A percentile compares a stretch with the other conserved stretches of the same genome.
Evolutionary conservation across 1,140 invertebrate genomes (phyloP).

Genomic region (Drosophila neocordata): DNA sequence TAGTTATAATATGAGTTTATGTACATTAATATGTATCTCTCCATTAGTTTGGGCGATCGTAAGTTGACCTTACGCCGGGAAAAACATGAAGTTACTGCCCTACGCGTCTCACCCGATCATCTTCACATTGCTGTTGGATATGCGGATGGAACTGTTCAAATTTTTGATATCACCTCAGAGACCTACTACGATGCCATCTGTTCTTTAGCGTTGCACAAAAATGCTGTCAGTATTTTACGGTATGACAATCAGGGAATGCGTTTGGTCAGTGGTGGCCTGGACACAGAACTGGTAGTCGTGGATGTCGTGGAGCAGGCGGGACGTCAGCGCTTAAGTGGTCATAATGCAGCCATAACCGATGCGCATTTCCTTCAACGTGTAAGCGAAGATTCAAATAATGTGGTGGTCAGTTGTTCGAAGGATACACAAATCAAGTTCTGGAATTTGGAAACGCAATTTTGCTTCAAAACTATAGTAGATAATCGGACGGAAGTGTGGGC

Average conservation of each 20-base stretch:
- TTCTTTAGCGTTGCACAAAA: constrained; percentile 94
- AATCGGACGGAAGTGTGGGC: constrained; percentile 93
- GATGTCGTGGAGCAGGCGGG: constrained; percentile 96
- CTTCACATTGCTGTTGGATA: constrained; percentile 95
- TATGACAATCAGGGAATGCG: constrained; percentile 86
- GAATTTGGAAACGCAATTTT: constrained; percentile 97
- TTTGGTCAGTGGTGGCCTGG: constrained; percentile 83
- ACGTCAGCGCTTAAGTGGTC: constrained; percentile 93
- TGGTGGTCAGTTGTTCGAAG: constrained; percentile 95
- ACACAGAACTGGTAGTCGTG: constrained; percentile 97
- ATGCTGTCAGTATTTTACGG: constrained; percentile 90
- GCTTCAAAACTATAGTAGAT: constrained; percentile 95
- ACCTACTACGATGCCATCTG: constrained; percentile 85
- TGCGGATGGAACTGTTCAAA: constrained; percentile 92
- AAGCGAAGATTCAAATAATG: constrained; percentile 82
- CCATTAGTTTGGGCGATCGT: constrained; percentile 90
- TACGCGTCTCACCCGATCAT: constrained; percentile 89
- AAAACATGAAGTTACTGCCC: constrained; percentile 89
- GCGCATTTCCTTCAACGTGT: constrained; percentile 89
- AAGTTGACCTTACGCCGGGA: constrained; percentile 90
- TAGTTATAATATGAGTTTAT: neutral
- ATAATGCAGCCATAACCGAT: constrained; percentile 96
- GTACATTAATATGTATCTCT: neutral
- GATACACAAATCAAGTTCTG: constrained; percentile 99
- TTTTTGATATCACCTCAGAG: constrained; percentile 89